A percentile compares a stretch with the other conserved stretches of the same genome.
These are phyloP conservation scores for Bambusicola thoracicus DNA, from an alignment of 2,113 vertebrate species.

Conservation along the genomic window DNA sequence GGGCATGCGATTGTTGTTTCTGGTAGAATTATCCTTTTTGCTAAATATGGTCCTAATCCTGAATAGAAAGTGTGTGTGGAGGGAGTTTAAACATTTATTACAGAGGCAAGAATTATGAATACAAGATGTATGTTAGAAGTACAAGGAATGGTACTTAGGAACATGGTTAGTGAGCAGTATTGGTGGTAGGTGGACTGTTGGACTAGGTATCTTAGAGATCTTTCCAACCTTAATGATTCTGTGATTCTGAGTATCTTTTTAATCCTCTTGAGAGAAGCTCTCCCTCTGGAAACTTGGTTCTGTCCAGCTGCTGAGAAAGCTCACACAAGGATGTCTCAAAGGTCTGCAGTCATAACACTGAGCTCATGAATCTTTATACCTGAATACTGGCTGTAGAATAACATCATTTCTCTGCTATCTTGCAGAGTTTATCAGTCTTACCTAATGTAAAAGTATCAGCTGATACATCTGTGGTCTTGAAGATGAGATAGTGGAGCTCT, in stretches of 20 bases:
- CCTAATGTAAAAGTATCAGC: background rate
- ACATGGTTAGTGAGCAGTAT: too few relatives aligned
- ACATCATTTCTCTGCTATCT: background rate
- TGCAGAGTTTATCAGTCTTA: background rate
- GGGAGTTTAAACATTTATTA: background rate
- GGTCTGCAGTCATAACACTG: background rate
- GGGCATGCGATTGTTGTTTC: background rate
- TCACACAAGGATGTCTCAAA: background rate
- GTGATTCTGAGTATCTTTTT: background rate
- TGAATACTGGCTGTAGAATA: background rate
- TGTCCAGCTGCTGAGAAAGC: background rate
- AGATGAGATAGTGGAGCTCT: constrained; percentile 1
- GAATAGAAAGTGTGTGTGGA: background rate
- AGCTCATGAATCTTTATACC: background rate
- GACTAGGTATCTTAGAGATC: too few relatives aligned
- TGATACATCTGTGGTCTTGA: background rate
- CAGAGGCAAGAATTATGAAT: background rate
- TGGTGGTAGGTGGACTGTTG: too few relatives aligned
- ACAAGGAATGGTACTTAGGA: too few relatives aligned
- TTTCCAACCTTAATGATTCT: too few relatives aligned
- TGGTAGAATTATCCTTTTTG: background rate
- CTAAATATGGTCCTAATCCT: background rate
- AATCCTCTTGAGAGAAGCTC: background rate
- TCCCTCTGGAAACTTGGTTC: background rate
- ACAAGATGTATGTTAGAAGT: background rate